Evolutionary conservation across 53 echinoderm and acorn worm species (phyloP), one percentile per base, ranked within the genome.

Genomic region (Mesocentrotus franciscanus): DNA sequence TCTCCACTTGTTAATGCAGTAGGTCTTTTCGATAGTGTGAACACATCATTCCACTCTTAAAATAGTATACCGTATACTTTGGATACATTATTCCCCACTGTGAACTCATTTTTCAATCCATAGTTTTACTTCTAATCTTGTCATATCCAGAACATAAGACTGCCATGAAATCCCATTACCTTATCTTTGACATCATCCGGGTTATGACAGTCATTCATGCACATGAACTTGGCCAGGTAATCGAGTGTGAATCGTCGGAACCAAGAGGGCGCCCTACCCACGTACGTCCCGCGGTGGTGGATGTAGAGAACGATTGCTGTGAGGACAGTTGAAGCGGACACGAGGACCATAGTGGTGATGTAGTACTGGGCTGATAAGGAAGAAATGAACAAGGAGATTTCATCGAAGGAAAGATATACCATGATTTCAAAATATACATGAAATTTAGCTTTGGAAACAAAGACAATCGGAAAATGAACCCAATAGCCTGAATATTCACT

Each of bases 291-390:
- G 22, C 95, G 90, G 87, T 98, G 97, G 89, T 97, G 97, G 74
- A 97, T 83, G 85, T 96, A 96, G 9, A 98, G 95, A 17, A 98
- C 98, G 59, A 97, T 93, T 33, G 97, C 96, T 4, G 97, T 97
- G 92, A 97, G 78, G 0, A 98, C 70, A 0, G 96, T 97, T 8
- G 98, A 98, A 14, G 96, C 95, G 9, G 97, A 95, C 34, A 98
- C 97, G 42, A 98, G 96, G 39, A 97, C 94, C 95, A 97, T 97
- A 32, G 98, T 98, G 26, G 95, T 89, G 61, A 98, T 94, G 96
- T 97, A 98, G 89, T 97, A 98, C 78, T 97, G 96, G 91, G 97
- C 98, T 98, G 95, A 61, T 60, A 27, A 10, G 24, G 35, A 16
- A 62, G 20, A 35, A 66, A 35, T 0, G 60, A 85, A 85, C 32